phyloP scores from a whole-genome alignment of 2,113 vertebrate species.

The Cyanoderma ruficeps region DNA sequence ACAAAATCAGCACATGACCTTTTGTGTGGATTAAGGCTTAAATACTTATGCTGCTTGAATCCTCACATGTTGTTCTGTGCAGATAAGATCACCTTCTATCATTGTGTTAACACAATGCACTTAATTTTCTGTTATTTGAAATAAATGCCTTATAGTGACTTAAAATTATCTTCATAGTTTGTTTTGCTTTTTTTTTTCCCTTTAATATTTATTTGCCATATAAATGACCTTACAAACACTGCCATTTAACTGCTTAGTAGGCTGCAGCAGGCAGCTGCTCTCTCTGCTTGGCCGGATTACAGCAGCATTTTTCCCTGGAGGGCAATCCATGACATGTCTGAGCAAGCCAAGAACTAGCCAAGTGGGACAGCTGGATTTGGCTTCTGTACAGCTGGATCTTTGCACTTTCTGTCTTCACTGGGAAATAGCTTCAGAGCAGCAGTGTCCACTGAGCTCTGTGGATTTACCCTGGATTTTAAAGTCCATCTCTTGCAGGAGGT shows the following conservation, averaged over 20 bases:
- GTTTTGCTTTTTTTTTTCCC: neutral
- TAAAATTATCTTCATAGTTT: neutral
- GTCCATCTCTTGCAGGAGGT: neutral
- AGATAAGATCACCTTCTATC: neutral
- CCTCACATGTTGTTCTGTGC: neutral
- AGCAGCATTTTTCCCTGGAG: neutral
- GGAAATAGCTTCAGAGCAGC: neutral
- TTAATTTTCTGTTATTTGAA: neutral
- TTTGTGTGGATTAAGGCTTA: neutral
- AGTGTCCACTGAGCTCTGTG: rapidly evolving
- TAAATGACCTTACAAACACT: neutral
- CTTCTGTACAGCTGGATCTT: neutral
- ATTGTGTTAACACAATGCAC: neutral
- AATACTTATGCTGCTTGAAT: neutral
- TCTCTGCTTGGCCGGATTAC: neutral
- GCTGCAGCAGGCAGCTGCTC: neutral
- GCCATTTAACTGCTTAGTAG: neutral
- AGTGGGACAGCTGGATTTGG: neutral
- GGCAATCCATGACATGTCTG: neutral
- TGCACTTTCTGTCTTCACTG: neutral
- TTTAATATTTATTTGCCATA: neutral
- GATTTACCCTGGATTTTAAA: neutral
- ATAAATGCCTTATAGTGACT: neutral
- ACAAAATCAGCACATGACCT: neutral
- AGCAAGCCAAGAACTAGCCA: conserved; percentile 7